Conservation (phyloP, 2,113 vertebrate species). For the Pseudorhombus dupliciocellatus region DNA sequence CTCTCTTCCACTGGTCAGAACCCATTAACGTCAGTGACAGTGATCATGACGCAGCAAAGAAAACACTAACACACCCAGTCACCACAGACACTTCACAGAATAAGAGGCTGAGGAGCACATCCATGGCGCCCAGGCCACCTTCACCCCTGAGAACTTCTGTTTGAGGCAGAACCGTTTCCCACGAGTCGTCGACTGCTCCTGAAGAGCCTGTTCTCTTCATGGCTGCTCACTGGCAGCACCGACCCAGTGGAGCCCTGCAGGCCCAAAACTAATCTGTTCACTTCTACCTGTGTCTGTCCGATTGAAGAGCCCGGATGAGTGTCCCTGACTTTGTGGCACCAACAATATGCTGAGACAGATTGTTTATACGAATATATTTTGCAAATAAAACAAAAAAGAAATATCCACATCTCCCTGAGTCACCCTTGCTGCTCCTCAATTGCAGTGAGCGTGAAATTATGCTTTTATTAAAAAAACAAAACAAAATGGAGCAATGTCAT, state of each 20-base stretch:
- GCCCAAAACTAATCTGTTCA: constrained; percentile 2
- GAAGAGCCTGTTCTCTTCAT: constrained; percentile 12
- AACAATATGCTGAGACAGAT: not conserved
- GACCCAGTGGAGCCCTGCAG: constrained; percentile 8
- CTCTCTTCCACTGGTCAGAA: too few relatives aligned
- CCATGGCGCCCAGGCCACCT: not conserved
- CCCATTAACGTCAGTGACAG: not conserved
- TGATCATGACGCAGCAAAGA: too few relatives aligned
- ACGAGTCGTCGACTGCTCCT: constrained; percentile 4
- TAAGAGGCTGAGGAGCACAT: too few relatives aligned
- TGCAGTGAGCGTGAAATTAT: too few relatives aligned
- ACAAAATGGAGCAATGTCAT: too few relatives aligned
- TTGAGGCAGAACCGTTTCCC: constrained; percentile 14
- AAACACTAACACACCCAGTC: not conserved
- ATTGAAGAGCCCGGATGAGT: not conserved
- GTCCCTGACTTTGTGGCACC: not conserved
- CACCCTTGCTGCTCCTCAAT: too few relatives aligned
- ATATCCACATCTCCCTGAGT: too few relatives aligned
- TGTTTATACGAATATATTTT: not conserved
- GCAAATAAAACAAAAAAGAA: too few relatives aligned
- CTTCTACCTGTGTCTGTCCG: not conserved
- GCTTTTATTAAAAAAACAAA: too few relatives aligned
- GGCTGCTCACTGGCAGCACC: constrained; percentile 14
- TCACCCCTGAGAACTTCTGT: constrained; percentile 29
- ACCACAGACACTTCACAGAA: not conserved